These are phyloP conservation scores for Scylla paramamosain DNA, from an alignment of 1,140 invertebrate genomes.

Conservation along the genomic window DNA sequence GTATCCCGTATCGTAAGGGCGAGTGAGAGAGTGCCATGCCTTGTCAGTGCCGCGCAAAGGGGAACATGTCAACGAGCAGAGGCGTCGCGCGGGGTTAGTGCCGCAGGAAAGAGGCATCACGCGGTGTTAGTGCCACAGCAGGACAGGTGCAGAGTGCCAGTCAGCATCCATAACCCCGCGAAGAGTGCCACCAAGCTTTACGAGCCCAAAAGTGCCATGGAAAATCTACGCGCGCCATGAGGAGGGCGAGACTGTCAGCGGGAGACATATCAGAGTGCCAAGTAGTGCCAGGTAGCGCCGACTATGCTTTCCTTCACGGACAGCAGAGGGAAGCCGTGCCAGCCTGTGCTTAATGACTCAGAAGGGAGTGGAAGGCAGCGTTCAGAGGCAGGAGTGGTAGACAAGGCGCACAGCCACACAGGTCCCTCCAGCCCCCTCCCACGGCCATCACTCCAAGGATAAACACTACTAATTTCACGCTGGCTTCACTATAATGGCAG, in stretches of 20 bases:
- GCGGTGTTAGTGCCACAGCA: neutral
- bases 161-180: slow-evolving; percentile 2
- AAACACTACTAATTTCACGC: slow-evolving; percentile 66
- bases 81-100: neutral
- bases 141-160: neutral
- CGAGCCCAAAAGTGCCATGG: neutral
- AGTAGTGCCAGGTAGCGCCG: neutral
- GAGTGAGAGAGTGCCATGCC: neutral
- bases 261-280: neutral
- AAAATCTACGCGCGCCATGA: neutral
- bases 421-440: neutral
- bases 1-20: neutral
- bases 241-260: neutral
- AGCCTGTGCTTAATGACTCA: neutral
- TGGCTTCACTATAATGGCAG: slow-evolving; percentile 61
- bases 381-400: neutral
- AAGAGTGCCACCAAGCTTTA: slow-evolving; percentile 3
- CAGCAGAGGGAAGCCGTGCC: neutral
- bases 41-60: neutral
- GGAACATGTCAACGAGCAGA: neutral
- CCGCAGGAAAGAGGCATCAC: neutral
- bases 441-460: slow-evolving; percentile 33
- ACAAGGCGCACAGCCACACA: neutral
- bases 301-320: too few species aligned
- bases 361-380: neutral